These are phyloP conservation scores for Phengaris alcon DNA, from an alignment of 2,888 invertebrate species.

Conservation along the genomic window DNA sequence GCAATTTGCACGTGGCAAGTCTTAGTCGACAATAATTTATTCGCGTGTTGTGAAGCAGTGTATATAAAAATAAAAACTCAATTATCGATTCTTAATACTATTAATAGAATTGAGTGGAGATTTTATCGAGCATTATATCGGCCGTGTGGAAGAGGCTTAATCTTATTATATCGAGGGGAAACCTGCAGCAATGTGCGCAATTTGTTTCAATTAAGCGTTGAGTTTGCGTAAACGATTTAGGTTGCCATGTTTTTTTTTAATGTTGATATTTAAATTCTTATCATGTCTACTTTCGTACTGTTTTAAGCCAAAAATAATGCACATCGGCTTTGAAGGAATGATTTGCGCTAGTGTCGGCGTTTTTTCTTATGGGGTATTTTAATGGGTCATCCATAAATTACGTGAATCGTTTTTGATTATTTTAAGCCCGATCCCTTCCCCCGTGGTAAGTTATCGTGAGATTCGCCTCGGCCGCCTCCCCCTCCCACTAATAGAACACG, in stretches of 20 bases:
- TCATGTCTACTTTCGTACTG: background rate
- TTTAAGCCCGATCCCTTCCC: too few species aligned
- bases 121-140: conserved; percentile 10
- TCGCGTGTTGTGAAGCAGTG: background rate
- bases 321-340: too few species aligned
- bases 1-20: background rate
- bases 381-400: too few species aligned
- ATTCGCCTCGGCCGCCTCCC: too few species aligned
- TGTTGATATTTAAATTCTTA: background rate
- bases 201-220: conserved; percentile 12
- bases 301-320: too few species aligned
- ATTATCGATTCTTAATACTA: conserved; percentile 11
- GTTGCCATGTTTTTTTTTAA: background rate
- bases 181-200: conserved; percentile 13
- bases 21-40: background rate
- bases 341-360: too few species aligned
- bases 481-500: too few species aligned
- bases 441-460: too few species aligned
- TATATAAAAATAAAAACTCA: background rate
- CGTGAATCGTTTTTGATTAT: too few species aligned
- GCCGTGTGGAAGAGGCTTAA: background rate
- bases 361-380: too few species aligned
- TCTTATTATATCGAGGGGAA: conserved; percentile 22
- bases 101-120: conserved; percentile 9
- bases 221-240: background rate